Percentiles rank a stretch among this genome's conserved stretches.
phyloP scores from a whole-genome alignment of 2,797 vertebrate species.

The Melanotaenia maccullochi region DNA sequence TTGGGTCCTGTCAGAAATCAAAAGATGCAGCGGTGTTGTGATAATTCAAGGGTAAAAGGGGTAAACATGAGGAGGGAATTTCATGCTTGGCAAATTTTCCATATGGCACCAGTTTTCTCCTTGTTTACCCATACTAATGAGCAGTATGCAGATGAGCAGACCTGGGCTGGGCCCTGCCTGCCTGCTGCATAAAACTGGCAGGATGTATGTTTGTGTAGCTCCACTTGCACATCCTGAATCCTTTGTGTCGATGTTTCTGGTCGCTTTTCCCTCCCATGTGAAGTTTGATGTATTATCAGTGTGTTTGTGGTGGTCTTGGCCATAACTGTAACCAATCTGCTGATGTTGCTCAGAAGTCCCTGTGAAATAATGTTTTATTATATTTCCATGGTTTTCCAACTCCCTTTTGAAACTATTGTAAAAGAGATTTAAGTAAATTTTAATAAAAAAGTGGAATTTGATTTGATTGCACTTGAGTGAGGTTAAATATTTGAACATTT shows the following conservation, averaged over 20 bases:
- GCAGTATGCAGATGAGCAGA: conserved; percentile 78
- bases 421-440: conserved; percentile 9
- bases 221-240: conserved; percentile 1
- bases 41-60: conserved; percentile 79
- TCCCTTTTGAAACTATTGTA: conserved; percentile 20
- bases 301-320: conserved; percentile 25
- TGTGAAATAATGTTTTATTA: conserved; percentile 49
- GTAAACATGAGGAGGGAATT: conserved; percentile 81
- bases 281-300: conserved; percentile 22
- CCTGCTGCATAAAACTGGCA: conserved; percentile 46
- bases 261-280: conserved; percentile 2
- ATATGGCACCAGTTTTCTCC: conserved; percentile 78
- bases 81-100: conserved; percentile 78
- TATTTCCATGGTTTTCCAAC: conserved; percentile 16
- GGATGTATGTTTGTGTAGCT: conserved; percentile 31
- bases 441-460: conserved; percentile 20
- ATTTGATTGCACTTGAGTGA: conserved; percentile 34
- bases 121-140: conserved; percentile 82
- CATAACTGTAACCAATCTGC: conserved; percentile 14
- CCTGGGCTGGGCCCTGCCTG: conserved; percentile 47
- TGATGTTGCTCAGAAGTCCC: conserved; percentile 22
- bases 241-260: conserved; percentile 39
- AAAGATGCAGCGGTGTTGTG: conserved; percentile 46
- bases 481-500: conserved; percentile 15
- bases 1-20: conserved; percentile 63